Base-by-base conservation (phyloP, 2,113 vertebrate genomes). In the Syngnathus typhle region DNA sequence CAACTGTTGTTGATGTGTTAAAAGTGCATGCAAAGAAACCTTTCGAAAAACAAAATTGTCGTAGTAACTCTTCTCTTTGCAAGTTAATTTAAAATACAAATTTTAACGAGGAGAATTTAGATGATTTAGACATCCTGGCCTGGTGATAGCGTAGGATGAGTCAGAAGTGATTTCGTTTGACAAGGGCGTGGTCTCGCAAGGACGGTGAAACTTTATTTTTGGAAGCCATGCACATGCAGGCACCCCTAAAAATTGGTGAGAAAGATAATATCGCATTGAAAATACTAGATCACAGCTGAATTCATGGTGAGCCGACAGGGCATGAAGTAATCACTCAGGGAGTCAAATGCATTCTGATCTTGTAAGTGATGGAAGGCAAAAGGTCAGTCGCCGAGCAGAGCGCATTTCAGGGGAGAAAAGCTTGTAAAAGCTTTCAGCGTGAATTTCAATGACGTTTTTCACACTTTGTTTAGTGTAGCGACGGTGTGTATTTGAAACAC, bases 261-360 rank as follows among this genome's bases (percentile, higher is more conserved):
- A 80, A 82, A 80, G 76, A 87, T 79, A 83, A 78, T 77, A 79
- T 81, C 68, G 68, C 82, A 76, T 72, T 75, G 76, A 77, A 85
- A 84, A 86, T 85, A 86, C 82, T 63, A 62, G 78, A 82, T 89
- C 88, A 89, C 88, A 88, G 85, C 76, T 80, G 83, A 72, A 89
- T 86, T 88, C 88, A 90, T 85, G 84, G 87, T 87, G 81, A 89
- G 84, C 78, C 82, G 75, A 83, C 79, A 79, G 80, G 86, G 89
- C 87, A 87, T 88, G 83, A 87, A 89, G 85, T 87, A 89, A 89
- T 91, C 87, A 87, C 83, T 74, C 70, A 27, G 69, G 67, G 69
- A 80, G 79, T 67, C 70, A 75, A 72, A 79, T 78, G 83, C 84
- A 85, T 85, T 83, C 75, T 78, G 82, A 85, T 78, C 73, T 75